Conservation (phyloP, 2,113 vertebrate species). For the Paramormyrops kingsleyae region DNA sequence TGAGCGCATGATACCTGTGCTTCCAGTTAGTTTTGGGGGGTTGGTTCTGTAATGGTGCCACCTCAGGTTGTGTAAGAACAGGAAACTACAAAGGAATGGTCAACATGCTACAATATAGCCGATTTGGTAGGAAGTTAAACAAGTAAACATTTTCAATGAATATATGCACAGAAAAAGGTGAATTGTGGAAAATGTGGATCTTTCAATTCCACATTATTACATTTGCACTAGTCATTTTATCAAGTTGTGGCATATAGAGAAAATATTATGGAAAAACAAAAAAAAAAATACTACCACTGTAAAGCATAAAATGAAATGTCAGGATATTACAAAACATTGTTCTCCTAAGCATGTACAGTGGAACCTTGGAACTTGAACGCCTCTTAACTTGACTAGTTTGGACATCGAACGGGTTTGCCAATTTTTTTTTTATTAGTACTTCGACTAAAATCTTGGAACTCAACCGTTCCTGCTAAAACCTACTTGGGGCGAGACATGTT, state of each 20-base stretch:
- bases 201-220: not conserved
- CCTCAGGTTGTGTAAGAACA: not conserved
- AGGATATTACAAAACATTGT: not conserved
- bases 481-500: too few relatives aligned
- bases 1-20: not conserved
- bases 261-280: not conserved
- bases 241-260: not conserved
- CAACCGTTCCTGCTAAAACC: too few relatives aligned
- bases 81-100: not conserved
- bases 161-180: not conserved
- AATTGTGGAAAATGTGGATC: not conserved
- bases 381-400: too few relatives aligned
- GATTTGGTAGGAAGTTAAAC: not conserved
- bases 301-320: not conserved
- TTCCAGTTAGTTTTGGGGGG: not conserved
- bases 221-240: not conserved
- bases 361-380: too few relatives aligned
- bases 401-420: too few relatives aligned
- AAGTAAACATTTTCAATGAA: not conserved
- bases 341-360: not conserved
- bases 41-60: not conserved
- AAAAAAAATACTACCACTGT: not conserved
- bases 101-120: not conserved
- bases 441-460: too few relatives aligned
- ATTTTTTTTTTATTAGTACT: too few relatives aligned